Evolutionary conservation across 1,140 invertebrate species (phyloP).

Genomic region (Formica selysi): DNA sequence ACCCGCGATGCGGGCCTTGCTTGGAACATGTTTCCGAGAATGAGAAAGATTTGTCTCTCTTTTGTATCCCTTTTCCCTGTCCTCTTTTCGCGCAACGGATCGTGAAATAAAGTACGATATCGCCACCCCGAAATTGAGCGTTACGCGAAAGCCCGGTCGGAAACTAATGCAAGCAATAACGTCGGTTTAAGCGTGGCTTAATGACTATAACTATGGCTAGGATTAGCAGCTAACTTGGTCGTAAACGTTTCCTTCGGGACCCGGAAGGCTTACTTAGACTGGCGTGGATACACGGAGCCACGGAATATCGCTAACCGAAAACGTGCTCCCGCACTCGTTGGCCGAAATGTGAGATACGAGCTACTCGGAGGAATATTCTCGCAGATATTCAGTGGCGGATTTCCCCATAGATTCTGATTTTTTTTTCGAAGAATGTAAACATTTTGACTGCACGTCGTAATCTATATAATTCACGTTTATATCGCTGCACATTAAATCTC

Average conservation of each 20-base stretch:
- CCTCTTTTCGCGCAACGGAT: neutral
- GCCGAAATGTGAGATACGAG: slow-evolving; percentile 70
- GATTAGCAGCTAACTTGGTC: slow-evolving; percentile 81
- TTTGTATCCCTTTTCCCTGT: too few relatives aligned
- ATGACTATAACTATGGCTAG: slow-evolving; percentile 78
- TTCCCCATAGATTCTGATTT: slow-evolving; percentile 43
- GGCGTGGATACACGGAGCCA: slow-evolving; percentile 52
- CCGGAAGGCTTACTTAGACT: slow-evolving; percentile 51
- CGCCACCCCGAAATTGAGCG: slow-evolving; percentile 41
- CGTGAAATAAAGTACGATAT: slow-evolving; percentile 63
- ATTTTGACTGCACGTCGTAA: neutral
- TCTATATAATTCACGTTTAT: neutral
- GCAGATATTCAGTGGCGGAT: slow-evolving; percentile 29
- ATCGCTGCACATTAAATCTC: neutral
- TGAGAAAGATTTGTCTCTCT: neutral
- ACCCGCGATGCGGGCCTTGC: neutral
- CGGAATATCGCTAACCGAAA: slow-evolving; percentile 69
- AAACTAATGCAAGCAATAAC: slow-evolving; percentile 78
- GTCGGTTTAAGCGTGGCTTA: slow-evolving; percentile 76
- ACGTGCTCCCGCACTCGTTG: slow-evolving; percentile 61
- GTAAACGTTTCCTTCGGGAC: slow-evolving; percentile 76
- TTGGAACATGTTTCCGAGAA: too few relatives aligned
- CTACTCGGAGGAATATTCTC: slow-evolving; percentile 37
- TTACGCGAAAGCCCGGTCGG: slow-evolving; percentile 59
- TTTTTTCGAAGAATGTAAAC: slow-evolving; percentile 29